phyloP scores from a whole-genome alignment of 2,888 invertebrate species.

The Graphium colonna region DNA sequence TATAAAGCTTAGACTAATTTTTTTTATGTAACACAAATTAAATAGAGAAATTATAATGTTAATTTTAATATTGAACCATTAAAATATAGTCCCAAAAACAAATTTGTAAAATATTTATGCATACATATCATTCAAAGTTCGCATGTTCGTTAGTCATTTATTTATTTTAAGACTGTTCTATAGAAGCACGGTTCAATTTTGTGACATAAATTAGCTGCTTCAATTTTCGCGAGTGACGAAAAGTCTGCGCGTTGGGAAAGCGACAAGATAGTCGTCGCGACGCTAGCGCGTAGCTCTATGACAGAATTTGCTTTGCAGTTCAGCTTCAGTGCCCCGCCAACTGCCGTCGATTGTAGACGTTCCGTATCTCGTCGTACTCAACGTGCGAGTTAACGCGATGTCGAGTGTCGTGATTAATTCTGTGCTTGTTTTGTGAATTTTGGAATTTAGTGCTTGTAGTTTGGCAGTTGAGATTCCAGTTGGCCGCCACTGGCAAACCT shows the following conservation, averaged over 20 bases:
- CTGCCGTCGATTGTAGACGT: conserved; percentile 51
- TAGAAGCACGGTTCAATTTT: too few species aligned
- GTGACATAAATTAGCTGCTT: too few species aligned
- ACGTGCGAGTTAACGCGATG: conserved; percentile 58
- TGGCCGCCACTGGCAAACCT: conserved; percentile 6
- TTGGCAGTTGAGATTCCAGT: conserved; percentile 6
- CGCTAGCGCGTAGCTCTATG: conserved; percentile 24
- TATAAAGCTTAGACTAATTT: too few species aligned
- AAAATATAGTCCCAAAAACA: too few species aligned
- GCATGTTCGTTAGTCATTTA: too few species aligned
- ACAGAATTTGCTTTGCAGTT: conserved; percentile 29
- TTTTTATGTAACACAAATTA: too few species aligned
- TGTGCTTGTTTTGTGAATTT: conserved; percentile 50
- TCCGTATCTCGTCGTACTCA: conserved; percentile 35
- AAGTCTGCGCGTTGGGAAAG: conserved; percentile 34
- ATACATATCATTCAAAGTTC: too few species aligned
- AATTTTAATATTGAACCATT: too few species aligned
- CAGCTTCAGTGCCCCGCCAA: conserved; percentile 61
- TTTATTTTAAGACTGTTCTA: too few species aligned
- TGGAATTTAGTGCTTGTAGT: conserved; percentile 12
- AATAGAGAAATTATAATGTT: too few species aligned
- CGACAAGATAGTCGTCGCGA: conserved; percentile 40
- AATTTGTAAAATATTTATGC: too few species aligned
- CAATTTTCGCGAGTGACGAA: conserved; percentile 28
- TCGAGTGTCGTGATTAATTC: conserved; percentile 49